These are phyloP conservation scores for Hippolais icterina DNA, from an alignment of 2,113 vertebrate genomes.

Conservation along the genomic window DNA sequence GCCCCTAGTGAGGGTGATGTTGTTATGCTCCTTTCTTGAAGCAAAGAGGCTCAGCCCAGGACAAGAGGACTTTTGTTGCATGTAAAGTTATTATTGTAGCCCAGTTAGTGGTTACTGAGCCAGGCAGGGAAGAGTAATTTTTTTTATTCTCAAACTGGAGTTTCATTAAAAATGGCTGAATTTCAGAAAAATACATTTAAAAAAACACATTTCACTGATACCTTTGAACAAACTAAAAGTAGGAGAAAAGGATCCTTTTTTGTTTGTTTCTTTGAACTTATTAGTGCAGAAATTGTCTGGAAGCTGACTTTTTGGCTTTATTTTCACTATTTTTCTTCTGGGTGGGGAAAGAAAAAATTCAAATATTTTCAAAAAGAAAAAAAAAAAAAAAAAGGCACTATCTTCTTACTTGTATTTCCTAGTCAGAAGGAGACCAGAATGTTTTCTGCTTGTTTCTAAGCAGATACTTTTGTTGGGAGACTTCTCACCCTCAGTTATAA, in stretches of 20 bases:
- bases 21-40: neutral
- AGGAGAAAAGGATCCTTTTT: neutral
- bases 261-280: neutral
- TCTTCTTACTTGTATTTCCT: neutral
- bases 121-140: neutral
- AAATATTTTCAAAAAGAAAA: neutral
- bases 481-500: neutral
- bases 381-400: neutral
- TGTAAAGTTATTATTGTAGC: neutral
- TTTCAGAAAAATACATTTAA: neutral
- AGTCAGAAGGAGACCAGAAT: neutral
- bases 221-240: neutral
- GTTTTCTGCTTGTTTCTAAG: neutral
- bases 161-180: neutral
- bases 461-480: neutral
- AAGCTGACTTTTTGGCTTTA: neutral
- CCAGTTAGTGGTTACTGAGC: neutral
- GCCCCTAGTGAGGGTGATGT: neutral
- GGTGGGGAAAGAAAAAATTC: neutral
- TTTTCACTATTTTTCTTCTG: neutral
- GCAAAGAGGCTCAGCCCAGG: neutral
- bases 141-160: neutral
- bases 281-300: neutral
- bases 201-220: neutral
- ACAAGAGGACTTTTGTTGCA: rapidly evolving